phyloP scores from a whole-genome alignment of 2,888 invertebrate species.

The Argyresthia goedartella region DNA sequence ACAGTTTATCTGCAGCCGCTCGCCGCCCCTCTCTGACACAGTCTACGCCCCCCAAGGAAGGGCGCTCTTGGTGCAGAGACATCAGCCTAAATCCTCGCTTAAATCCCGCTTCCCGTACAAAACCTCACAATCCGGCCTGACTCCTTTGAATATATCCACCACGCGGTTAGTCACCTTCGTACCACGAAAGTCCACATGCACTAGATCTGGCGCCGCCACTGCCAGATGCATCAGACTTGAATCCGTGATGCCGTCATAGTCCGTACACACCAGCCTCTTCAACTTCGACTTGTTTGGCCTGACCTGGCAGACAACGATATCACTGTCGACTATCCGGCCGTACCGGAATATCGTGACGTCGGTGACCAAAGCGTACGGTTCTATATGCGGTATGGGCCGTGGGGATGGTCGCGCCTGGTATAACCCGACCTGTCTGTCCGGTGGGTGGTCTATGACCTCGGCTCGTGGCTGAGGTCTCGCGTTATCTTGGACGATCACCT shows the following conservation, averaged over 20 bases:
- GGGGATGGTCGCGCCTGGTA: not conserved
- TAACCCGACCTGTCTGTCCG: not conserved
- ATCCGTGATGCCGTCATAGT: slow-evolving; percentile 75
- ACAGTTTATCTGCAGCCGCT: too few relatives aligned
- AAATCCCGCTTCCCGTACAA: slow-evolving; percentile 9
- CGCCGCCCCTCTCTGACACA: too few relatives aligned
- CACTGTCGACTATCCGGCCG: slow-evolving; percentile 37
- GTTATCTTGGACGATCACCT: slow-evolving; percentile 9
- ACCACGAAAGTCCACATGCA: slow-evolving; percentile 75
- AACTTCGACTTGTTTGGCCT: slow-evolving; percentile 56
- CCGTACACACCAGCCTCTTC: slow-evolving; percentile 62
- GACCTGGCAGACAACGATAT: slow-evolving; percentile 14
- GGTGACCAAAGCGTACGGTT: slow-evolving; percentile 29
- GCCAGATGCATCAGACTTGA: slow-evolving; percentile 72
- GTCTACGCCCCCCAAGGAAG: too few relatives aligned
- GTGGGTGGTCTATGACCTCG: not conserved
- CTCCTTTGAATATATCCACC: slow-evolving; percentile 69
- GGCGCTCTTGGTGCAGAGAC: too few relatives aligned
- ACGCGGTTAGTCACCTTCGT: slow-evolving; percentile 74
- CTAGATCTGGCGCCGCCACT: slow-evolving; percentile 70
- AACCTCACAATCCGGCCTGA: slow-evolving; percentile 72
- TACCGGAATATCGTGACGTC: slow-evolving; percentile 43
- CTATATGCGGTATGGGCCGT: slow-evolving; percentile 13
- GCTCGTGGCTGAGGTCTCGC: not conserved
- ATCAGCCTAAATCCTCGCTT: too few relatives aligned